Percentiles rank a stretch among this genome's conserved stretches.
Conservation (phyloP, 2,113 vertebrate genomes). For the Cyphomyrus plagiostoma region DNA sequence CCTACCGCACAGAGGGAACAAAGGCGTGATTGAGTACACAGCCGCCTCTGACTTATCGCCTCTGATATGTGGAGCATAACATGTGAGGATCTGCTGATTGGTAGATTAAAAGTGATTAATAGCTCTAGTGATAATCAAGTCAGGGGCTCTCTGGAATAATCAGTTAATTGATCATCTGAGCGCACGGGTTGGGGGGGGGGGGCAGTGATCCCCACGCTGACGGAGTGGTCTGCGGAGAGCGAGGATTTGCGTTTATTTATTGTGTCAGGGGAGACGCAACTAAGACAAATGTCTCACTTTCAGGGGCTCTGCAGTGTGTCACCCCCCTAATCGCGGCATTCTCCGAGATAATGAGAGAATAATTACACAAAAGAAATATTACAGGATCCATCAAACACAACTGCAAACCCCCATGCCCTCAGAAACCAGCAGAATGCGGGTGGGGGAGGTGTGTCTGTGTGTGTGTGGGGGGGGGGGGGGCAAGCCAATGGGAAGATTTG, state of each 20-base stretch:
- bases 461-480: too few species aligned
- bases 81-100: conserved; percentile 51
- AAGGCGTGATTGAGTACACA: conserved; percentile 41
- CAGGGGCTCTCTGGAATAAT: conserved; percentile 49
- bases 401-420: background rate
- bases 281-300: conserved; percentile 25
- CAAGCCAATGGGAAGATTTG: background rate
- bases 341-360: conserved; percentile 16
- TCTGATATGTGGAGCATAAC: conserved; percentile 31
- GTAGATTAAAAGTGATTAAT: conserved; percentile 61
- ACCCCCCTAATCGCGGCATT: conserved; percentile 9
- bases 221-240: conserved; percentile 19
- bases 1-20: conserved; percentile 24
- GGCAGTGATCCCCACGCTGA: background rate
- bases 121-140: conserved; percentile 57
- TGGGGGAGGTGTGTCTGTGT: too few species aligned
- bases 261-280: conserved; percentile 24
- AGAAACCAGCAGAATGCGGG: background rate
- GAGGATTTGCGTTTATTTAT: conserved; percentile 32
- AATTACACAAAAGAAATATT: conserved; percentile 21
- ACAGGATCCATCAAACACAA: conserved; percentile 13
- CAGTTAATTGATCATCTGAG: conserved; percentile 59
- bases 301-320: conserved; percentile 6
- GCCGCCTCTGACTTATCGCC: conserved; percentile 27
- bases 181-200: conserved; percentile 5